A percentile compares a stretch with the other conserved stretches of the same genome.
Conservation (phyloP, 2,888 invertebrate species). For the Ectemnius cavifrons region DNA sequence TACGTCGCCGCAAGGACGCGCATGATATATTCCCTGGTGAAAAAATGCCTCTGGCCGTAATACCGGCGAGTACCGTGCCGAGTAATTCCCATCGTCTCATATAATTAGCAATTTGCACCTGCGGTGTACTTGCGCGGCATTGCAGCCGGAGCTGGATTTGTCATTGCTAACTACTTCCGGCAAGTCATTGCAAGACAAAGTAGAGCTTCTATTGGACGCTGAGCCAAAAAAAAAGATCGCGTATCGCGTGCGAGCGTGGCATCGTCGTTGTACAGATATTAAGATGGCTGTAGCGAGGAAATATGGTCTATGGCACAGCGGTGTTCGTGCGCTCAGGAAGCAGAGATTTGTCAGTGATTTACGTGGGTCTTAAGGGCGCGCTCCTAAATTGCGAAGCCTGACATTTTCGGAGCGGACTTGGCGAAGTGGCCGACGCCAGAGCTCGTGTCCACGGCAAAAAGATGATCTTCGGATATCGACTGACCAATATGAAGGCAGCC, state of each 20-base stretch:
- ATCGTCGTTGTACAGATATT: too few species aligned
- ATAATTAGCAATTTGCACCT: constrained; percentile 41
- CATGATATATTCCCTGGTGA: constrained; percentile 36
- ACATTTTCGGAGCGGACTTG: constrained; percentile 2
- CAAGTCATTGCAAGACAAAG: too few species aligned
- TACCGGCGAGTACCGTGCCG: constrained; percentile 11
- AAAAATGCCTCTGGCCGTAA: constrained; percentile 35
- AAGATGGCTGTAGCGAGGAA: too few species aligned
- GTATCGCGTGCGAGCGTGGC: too few species aligned
- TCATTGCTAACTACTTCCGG: background rate
- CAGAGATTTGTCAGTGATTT: constrained; percentile 7
- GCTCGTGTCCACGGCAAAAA: constrained; percentile 30
- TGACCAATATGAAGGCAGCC: constrained; percentile 46
- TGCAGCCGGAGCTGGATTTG: background rate
- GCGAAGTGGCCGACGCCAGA: background rate
- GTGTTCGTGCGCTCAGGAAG: background rate
- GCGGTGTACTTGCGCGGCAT: background rate
- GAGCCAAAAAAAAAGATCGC: too few species aligned
- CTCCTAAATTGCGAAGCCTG: background rate
- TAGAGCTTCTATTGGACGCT: too few species aligned
- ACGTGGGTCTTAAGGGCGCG: background rate
- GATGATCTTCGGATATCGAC: constrained; percentile 33
- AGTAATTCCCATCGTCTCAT: constrained; percentile 38
- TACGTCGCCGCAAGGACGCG: constrained; percentile 41
- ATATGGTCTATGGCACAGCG: too few species aligned